Conservation (phyloP, 2,113 vertebrate genomes). For the Macquaria ambigua region DNA sequence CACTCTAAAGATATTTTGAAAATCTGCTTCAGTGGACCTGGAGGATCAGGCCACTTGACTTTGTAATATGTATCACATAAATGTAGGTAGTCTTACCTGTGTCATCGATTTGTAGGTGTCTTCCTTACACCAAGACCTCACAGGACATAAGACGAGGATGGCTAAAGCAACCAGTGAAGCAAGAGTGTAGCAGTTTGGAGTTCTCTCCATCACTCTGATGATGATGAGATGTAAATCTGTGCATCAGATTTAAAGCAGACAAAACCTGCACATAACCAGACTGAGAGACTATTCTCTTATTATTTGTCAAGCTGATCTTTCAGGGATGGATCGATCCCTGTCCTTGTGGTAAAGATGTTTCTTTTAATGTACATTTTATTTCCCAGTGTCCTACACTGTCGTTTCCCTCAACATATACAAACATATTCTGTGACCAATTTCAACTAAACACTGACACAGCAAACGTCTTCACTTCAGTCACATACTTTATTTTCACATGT, state of each 20-base stretch:
- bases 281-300: background rate
- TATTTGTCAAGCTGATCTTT: too few relatives aligned
- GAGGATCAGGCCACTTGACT: background rate
- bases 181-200: conserved; percentile 4
- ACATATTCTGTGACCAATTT: background rate
- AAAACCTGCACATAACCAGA: background rate
- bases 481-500: background rate
- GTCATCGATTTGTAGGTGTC: conserved; percentile 1
- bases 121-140: conserved; percentile 36
- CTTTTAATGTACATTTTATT: background rate
- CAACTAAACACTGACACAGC: background rate
- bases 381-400: background rate
- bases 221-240: conserved; percentile 4
- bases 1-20: background rate
- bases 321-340: too few relatives aligned
- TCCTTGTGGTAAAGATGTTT: background rate
- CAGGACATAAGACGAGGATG: conserved; percentile 41
- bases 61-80: background rate
- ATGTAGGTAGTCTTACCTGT: conserved; percentile 15
- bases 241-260: background rate
- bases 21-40: background rate
- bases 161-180: conserved; percentile 28
- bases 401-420: background rate
- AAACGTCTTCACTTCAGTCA: background rate
- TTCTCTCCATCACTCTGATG: conserved; percentile 61